Percentiles rank a stretch among this genome's conserved stretches.
phyloP scores from a whole-genome alignment of 1,140 invertebrate species.

The Plectrocnemia conspersa region DNA sequence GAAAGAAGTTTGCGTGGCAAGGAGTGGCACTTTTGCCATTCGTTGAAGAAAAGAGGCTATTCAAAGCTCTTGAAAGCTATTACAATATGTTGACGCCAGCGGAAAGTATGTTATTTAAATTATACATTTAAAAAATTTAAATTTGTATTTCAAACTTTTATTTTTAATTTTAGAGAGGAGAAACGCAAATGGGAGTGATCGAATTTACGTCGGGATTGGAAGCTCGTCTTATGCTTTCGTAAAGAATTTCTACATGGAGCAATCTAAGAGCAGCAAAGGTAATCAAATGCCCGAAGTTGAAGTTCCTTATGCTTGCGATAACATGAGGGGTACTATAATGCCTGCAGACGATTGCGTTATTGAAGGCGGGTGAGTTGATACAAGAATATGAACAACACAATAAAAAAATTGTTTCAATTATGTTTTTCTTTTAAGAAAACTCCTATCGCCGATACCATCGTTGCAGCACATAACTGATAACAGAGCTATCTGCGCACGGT shows the following conservation, averaged over 20 bases:
- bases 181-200: slow-evolving; percentile 71
- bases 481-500: slow-evolving; percentile 65
- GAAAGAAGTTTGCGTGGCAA: slow-evolving; percentile 99
- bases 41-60: slow-evolving; percentile 90
- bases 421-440: slow-evolving; percentile 44
- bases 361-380: slow-evolving; percentile 57
- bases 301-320: slow-evolving; percentile 55
- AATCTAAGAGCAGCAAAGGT: slow-evolving; percentile 30
- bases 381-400: not conserved
- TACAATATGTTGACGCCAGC: slow-evolving; percentile 74
- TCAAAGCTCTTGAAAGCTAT: slow-evolving; percentile 78
- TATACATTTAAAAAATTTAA: slow-evolving; percentile 16
- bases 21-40: slow-evolving; percentile 97
- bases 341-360: slow-evolving; percentile 63
- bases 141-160: slow-evolving; percentile 22
- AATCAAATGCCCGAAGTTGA: slow-evolving; percentile 44
- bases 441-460: slow-evolving; percentile 67
- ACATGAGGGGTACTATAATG: slow-evolving; percentile 69
- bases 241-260: slow-evolving; percentile 61
- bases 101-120: slow-evolving; percentile 59
- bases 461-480: slow-evolving; percentile 57
- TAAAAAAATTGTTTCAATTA: slow-evolving; percentile 1
- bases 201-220: slow-evolving; percentile 68
- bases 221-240: slow-evolving; percentile 69
- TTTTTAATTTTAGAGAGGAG: slow-evolving; percentile 46